Evolutionary conservation across 2,888 invertebrate genomes (phyloP).

Genomic region (Lamproptera curius): DNA sequence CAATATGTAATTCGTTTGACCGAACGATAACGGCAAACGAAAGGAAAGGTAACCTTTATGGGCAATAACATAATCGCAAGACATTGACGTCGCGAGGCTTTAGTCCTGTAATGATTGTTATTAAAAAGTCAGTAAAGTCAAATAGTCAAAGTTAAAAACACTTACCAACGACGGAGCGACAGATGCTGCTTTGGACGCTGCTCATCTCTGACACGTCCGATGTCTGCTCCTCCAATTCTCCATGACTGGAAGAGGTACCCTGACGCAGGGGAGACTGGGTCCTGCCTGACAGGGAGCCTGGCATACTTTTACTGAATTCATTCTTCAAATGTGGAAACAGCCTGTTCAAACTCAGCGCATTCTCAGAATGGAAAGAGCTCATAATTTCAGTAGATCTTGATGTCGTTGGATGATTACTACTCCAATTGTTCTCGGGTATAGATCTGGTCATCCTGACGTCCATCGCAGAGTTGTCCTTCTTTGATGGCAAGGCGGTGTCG

Average conservation of each 20-base stretch:
- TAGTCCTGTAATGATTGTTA: too few relatives aligned
- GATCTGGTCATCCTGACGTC: conserved; percentile 81
- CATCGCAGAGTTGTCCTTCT: conserved; percentile 39
- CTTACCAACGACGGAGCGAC: conserved; percentile 75
- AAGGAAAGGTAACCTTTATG: too few relatives aligned
- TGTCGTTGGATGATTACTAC: conserved; percentile 71
- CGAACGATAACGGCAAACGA: too few relatives aligned
- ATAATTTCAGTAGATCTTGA: conserved; percentile 81
- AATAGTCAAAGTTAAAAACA: not conserved
- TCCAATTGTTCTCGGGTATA: conserved; percentile 84
- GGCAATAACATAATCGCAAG: too few relatives aligned
- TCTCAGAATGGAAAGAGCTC: conserved; percentile 76
- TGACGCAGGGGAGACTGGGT: conserved; percentile 47
- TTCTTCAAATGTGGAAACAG: conserved; percentile 80
- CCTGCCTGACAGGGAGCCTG: conserved; percentile 53
- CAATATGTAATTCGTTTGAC: too few relatives aligned
- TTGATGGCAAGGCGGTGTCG: conserved; percentile 30
- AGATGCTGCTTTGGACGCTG: conserved; percentile 77
- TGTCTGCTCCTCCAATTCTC: conserved; percentile 65
- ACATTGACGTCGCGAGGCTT: too few relatives aligned
- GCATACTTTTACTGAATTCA: conserved; percentile 67
- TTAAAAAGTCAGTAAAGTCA: too few relatives aligned
- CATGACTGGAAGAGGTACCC: conserved; percentile 41
- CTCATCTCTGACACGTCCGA: conserved; percentile 75
- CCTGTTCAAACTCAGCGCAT: conserved; percentile 77